These are phyloP conservation scores for Ptychochromis oligacanthus DNA, from an alignment of 2,113 vertebrate genomes.

Conservation along the genomic window DNA sequence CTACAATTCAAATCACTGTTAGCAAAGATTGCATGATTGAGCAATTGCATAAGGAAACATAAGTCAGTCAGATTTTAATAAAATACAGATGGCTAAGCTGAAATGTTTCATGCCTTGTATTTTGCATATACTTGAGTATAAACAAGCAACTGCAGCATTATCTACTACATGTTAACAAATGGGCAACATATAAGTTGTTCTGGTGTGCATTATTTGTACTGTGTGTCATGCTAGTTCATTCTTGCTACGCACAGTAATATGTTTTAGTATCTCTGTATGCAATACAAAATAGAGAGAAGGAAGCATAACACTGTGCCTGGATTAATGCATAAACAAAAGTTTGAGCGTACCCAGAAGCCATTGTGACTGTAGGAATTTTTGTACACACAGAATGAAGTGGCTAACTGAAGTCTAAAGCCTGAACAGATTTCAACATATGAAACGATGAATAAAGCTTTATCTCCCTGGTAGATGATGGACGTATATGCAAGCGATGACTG, in stretches of 20 bases:
- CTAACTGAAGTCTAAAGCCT: conserved; percentile 8
- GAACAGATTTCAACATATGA: conserved; percentile 32
- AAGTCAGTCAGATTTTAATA: conserved; percentile 5
- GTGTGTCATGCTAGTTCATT: not conserved
- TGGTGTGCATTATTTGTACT: not conserved
- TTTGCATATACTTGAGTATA: not conserved
- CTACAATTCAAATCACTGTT: not conserved
- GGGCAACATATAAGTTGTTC: not conserved
- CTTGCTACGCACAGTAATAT: conserved; percentile 1
- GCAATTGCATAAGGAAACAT: not conserved
- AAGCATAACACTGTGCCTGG: not conserved
- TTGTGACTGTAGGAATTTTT: not conserved
- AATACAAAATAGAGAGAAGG: conserved; percentile 13
- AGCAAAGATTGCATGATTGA: not conserved
- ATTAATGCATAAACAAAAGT: not conserved
- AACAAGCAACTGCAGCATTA: not conserved
- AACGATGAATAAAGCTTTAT: conserved; percentile 63
- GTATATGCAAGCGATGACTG: conserved; percentile 61
- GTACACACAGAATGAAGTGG: conserved; percentile 1
- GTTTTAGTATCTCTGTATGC: conserved; percentile 30
- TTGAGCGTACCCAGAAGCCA: not conserved
- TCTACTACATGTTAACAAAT: not conserved
- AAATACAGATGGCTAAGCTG: not conserved
- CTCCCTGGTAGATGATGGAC: conserved; percentile 53
- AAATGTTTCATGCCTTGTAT: not conserved